Percentiles rank a stretch among this genome's conserved stretches.
Conservation (phyloP, 2,888 invertebrate species). For the Seira musarum region DNA sequence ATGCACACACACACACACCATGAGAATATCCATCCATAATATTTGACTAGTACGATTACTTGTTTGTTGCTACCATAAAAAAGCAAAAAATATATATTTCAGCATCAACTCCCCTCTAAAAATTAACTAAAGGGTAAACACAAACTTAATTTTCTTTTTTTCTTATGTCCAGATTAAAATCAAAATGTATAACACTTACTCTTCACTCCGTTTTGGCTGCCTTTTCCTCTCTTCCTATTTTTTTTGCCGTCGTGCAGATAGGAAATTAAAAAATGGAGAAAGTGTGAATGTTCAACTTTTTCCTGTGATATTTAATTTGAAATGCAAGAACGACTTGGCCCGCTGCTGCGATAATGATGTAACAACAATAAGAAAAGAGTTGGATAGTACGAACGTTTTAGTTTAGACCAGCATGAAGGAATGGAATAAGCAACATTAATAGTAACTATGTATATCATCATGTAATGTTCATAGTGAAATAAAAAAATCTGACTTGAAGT, state of each 20-base stretch:
- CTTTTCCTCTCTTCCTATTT: conserved; percentile 28
- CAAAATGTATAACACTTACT: conserved; percentile 26
- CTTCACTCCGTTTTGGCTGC: not conserved
- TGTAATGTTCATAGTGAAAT: too few relatives aligned
- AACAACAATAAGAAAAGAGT: conserved; percentile 36
- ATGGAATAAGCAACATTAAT: not conserved
- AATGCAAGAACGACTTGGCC: conserved; percentile 23
- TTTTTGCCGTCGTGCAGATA: conserved; percentile 25
- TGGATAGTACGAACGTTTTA: not conserved
- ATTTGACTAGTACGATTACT: not conserved
- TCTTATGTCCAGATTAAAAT: conserved; percentile 53
- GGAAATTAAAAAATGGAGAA: conserved; percentile 59
- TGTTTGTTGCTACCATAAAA: not conserved
- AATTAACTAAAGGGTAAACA: conserved; percentile 20
- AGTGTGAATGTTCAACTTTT: conserved; percentile 58
- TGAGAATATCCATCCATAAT: conserved; percentile 9
- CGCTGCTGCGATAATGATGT: conserved; percentile 40
- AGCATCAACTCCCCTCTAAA: conserved; percentile 28
- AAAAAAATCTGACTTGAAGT: not conserved
- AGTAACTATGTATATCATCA: not conserved
- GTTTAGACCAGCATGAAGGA: not conserved
- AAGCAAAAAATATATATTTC: not conserved
- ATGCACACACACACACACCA: conserved; percentile 6
- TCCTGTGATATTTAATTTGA: conserved; percentile 53
- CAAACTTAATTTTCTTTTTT: conserved; percentile 49